phyloP scores from a whole-genome alignment of 2,888 invertebrate species.

The Heliothis peltigera region DNA sequence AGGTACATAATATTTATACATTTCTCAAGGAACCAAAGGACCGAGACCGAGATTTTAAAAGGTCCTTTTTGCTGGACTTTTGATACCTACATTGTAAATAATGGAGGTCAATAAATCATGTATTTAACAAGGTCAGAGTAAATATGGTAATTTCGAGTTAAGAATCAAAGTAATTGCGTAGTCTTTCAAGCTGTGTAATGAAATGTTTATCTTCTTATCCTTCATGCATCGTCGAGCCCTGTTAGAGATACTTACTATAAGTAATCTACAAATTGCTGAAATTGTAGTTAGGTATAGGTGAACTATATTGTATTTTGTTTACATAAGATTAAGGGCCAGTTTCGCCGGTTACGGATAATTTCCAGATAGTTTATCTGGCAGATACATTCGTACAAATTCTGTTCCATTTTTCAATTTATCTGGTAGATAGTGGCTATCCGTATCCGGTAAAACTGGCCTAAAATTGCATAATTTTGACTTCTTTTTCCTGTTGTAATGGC shows the following conservation, averaged over 20 bases:
- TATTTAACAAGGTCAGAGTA: background rate
- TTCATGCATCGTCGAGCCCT: conserved; percentile 42
- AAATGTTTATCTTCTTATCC: conserved; percentile 19
- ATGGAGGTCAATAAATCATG: conserved; percentile 10
- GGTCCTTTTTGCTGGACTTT: conserved; percentile 2
- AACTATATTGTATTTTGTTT: conserved; percentile 19
- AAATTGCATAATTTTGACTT: too few relatives aligned
- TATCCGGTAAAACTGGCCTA: too few relatives aligned
- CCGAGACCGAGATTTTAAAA: conserved; percentile 9
- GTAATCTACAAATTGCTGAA: conserved; percentile 41
- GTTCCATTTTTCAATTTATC: too few relatives aligned
- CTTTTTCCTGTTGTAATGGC: too few relatives aligned
- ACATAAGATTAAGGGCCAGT: too few relatives aligned
- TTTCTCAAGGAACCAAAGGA: background rate
- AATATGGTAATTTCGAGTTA: conserved; percentile 3
- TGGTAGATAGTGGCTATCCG: too few relatives aligned
- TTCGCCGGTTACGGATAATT: too few relatives aligned
- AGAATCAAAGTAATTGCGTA: conserved; percentile 26
- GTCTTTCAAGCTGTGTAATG: conserved; percentile 3
- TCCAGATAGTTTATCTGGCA: too few relatives aligned
- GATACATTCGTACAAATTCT: too few relatives aligned
- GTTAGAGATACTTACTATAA: conserved; percentile 33
- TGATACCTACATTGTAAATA: background rate
- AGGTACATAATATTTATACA: conserved; percentile 3
- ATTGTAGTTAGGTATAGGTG: conserved; percentile 25